phyloP scores from a whole-genome alignment of 2,113 vertebrate species.

The Hystrix brachyura region DNA sequence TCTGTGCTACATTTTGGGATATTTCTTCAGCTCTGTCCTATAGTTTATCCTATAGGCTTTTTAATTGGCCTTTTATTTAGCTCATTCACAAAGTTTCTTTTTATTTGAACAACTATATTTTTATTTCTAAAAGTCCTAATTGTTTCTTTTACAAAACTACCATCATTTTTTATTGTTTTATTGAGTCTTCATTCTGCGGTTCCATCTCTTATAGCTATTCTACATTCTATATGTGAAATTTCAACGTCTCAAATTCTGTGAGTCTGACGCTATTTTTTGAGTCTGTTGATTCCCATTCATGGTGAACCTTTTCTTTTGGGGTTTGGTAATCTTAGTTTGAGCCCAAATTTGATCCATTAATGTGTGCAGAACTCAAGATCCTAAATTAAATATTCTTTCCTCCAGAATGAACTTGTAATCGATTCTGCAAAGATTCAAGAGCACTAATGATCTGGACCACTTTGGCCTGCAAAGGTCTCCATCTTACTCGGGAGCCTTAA shows the following conservation, averaged over 20 bases:
- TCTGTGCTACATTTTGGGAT: neutral
- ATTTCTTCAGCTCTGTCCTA: neutral
- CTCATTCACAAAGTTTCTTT: neutral
- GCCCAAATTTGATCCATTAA: neutral
- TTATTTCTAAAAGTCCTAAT: slow-evolving; percentile 32
- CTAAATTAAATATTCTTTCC: neutral
- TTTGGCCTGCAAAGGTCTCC: neutral
- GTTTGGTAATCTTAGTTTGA: neutral
- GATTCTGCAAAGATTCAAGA: neutral
- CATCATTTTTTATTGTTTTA: neutral
- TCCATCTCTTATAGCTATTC: neutral
- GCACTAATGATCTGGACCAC: neutral
- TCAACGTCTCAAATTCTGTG: neutral
- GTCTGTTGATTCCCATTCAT: neutral
- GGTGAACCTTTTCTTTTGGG: neutral
- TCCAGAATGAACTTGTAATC: neutral
- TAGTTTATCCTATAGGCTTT: neutral
- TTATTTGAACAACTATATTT: neutral
- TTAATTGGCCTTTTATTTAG: neutral
- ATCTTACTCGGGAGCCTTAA: neutral
- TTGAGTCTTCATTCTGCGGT: neutral
- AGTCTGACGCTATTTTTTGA: neutral
- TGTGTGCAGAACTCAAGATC: neutral
- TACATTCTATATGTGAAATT: neutral
- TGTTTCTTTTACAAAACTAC: neutral